A percentile compares a stretch with the other conserved stretches of the same genome.
Evolutionary conservation across 1,140 invertebrate species (phyloP).

Genomic region (Diplogasteroides magnus): DNA sequence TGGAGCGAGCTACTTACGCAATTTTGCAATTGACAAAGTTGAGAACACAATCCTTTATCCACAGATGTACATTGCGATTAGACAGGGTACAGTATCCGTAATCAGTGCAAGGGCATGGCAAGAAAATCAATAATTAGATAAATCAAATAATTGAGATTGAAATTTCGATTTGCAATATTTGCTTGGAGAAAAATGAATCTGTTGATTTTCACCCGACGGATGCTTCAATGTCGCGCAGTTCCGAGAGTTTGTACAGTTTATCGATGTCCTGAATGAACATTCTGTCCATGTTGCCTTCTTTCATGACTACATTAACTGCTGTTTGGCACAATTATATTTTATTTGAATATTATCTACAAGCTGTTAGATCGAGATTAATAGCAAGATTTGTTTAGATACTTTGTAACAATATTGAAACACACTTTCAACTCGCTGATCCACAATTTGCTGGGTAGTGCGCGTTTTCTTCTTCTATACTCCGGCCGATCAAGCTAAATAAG

Average conservation of each 20-base stretch:
- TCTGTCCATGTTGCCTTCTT: too few species aligned
- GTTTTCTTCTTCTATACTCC: constrained; percentile 12
- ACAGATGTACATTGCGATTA: too few species aligned
- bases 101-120: background rate
- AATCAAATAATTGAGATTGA: background rate
- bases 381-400: too few species aligned
- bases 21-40: too few species aligned
- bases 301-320: background rate
- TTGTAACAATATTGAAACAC: too few species aligned
- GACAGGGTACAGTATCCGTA: too few species aligned
- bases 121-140: background rate
- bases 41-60: too few species aligned
- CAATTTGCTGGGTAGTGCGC: constrained; percentile 16
- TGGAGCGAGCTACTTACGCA: too few species aligned
- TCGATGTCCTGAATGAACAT: constrained; percentile 30
- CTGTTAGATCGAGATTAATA: too few species aligned
- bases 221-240: constrained; percentile 28
- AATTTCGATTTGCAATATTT: background rate
- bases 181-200: background rate
- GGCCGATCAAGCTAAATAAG: background rate
- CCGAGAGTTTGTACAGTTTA: constrained; percentile 33
- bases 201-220: constrained; percentile 11
- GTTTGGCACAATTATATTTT: too few species aligned
- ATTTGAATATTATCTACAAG: too few species aligned
- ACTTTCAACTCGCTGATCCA: constrained; percentile 29